A percentile compares a stretch with the other conserved stretches of the same genome.
phyloP scores from a whole-genome alignment of 2,113 vertebrate species.

The Tiliqua scincoides region DNA sequence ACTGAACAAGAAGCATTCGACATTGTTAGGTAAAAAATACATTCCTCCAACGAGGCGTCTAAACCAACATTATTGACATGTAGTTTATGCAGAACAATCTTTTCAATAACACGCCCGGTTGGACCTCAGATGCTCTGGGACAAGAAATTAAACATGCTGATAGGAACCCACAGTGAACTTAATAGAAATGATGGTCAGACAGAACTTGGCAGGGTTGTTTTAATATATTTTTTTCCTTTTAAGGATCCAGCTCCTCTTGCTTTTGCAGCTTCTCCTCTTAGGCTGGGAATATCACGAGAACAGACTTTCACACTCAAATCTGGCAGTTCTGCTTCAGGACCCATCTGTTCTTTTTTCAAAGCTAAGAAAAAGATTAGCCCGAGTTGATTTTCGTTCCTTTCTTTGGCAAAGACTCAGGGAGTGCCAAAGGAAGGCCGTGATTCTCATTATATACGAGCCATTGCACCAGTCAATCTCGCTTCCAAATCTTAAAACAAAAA shows the following conservation, averaged over 20 bases:
- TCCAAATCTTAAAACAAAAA: neutral
- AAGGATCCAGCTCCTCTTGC: neutral
- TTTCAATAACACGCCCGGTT: neutral
- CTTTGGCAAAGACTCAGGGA: neutral
- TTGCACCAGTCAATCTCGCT: constrained; percentile 9
- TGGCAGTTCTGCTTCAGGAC: constrained; percentile 22
- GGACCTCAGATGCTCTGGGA: neutral
- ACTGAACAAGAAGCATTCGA: too few relatives aligned
- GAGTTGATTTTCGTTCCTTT: neutral
- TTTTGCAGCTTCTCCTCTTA: neutral
- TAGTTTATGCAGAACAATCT: neutral
- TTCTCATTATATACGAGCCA: neutral
- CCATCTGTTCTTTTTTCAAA: neutral
- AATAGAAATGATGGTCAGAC: neutral
- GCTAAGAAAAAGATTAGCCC: constrained; percentile 12
- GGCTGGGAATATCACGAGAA: neutral
- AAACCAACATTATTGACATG: neutral
- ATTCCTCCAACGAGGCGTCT: neutral
- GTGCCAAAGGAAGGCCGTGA: neutral
- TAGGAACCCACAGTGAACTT: neutral
- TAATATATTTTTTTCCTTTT: neutral
- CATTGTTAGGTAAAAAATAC: neutral
- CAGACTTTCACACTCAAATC: constrained; percentile 8
- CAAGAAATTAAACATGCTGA: constrained; percentile 7
- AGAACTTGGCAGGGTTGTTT: neutral